phyloP scores from a whole-genome alignment of 2,888 invertebrate species.

The Cabera pusaria region DNA sequence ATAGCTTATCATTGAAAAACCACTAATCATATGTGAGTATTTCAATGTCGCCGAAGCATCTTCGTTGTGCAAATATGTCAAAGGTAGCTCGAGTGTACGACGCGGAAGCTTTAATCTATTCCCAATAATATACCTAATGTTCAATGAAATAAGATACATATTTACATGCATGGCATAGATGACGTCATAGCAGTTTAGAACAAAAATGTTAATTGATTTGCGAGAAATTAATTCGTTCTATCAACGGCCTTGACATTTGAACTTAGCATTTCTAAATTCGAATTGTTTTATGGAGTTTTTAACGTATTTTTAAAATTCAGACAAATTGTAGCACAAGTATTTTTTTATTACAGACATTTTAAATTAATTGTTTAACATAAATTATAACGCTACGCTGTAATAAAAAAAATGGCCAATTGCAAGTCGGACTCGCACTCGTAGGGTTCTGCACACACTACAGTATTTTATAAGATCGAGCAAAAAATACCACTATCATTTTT shows the following conservation, averaged over 20 bases:
- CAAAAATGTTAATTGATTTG: slow-evolving; percentile 24
- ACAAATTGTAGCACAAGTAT: too few species aligned
- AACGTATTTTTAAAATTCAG: too few species aligned
- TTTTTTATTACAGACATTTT: too few species aligned
- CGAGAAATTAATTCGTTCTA: slow-evolving; percentile 23
- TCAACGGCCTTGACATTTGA: slow-evolving; percentile 21
- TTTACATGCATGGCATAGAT: slow-evolving; percentile 8
- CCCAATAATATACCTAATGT: slow-evolving; percentile 30
- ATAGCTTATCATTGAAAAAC: neutral
- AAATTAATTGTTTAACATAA: too few species aligned
- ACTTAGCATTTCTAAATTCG: slow-evolving; percentile 15
- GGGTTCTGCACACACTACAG: too few species aligned
- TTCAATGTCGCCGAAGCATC: slow-evolving; percentile 45
- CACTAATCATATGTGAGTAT: slow-evolving; percentile 19
- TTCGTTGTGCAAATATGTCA: slow-evolving; percentile 43
- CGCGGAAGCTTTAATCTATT: slow-evolving; percentile 32
- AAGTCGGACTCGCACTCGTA: too few species aligned
- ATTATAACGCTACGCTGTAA: too few species aligned
- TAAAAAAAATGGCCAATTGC: too few species aligned
- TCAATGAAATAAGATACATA: neutral
- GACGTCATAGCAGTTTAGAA: slow-evolving; percentile 22
- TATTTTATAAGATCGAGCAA: too few species aligned
- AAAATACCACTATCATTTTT: too few species aligned
- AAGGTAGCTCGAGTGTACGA: slow-evolving; percentile 39
- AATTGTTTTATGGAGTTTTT: too few species aligned